Base-by-base conservation (phyloP, 2,797 vertebrate species). In the Fratercula arctica region DNA sequence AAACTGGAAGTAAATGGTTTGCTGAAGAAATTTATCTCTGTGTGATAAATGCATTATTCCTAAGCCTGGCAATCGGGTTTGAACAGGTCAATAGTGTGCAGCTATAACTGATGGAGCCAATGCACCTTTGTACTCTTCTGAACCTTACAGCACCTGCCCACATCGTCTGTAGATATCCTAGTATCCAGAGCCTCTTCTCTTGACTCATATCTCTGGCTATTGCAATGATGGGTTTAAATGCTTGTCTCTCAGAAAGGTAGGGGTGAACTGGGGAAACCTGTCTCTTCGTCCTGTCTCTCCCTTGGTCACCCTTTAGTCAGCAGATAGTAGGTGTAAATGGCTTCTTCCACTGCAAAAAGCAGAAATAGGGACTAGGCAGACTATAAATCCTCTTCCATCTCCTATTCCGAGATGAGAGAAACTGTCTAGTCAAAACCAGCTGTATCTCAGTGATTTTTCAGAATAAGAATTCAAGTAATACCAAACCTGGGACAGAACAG, bases 1-100 rank as follows among this genome's bases (percentile, higher is more conserved):
- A 89, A 90, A 41, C 25, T 24, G 48, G 91, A 91, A 90, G 54
- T 33, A 45, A 93, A 13, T 23, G 41, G 61, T 90, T 91, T 96
- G 11, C 33, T 66, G 45, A 86, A 57, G 43, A 85, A 73, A 84
- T 17, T 18, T 20, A 35, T 87, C 46, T 87, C 85, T 84, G n/a
- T 75, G 57, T 85, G 77, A 91, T 20, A 85, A 86, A 43, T 39
- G 2, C 54, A 33, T 35, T 74, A 29, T 43, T 77, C 29, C 46
- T 29, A 26, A 88, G 12, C 66, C 35, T 51, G 35, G 13, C 43
- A 92, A 16, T 76, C 16, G 7, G 29, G 35, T 67, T 92, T 72
- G 82, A 85, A 56, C 18, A 35, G 12, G 18, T 82, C 81, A 64
- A 1, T 6, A 83, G n/a, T 41, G 50, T 57, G 28, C 39, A 76